Evolutionary conservation across 2,888 invertebrate species (phyloP), one percentile per base, ranked within the genome.

Genomic region (Caenorhabditis sinica): DNA sequence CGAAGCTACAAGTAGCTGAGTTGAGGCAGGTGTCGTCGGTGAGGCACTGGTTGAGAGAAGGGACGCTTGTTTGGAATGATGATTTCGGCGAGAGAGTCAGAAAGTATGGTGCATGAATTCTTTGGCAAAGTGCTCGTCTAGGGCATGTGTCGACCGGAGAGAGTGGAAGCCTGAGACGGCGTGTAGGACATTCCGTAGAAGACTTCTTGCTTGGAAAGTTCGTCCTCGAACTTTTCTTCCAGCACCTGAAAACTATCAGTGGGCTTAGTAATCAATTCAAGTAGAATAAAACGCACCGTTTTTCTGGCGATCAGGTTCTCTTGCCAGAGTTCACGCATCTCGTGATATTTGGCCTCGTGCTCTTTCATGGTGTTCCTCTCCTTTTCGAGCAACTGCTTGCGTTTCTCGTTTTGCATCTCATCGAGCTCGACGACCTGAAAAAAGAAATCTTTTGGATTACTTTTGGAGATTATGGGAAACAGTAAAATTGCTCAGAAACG

Each of bases 341-440:
- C 87, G 51, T 87, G 85, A 74, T 90, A 92, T 76, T 92, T 90
- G 43, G 81, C 74, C 73, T 92, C 92, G 66, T 90, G 92, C 71
- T 92, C 91, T 17, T 86, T 85, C 86, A 92, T 86, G 9, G 91
- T 92, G 45, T 86, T 83, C 30, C 88, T 72, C 74, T 92, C 92
- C 66, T 90, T 92, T 79, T 92, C 90, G 63, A 91, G 61, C 30
- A 92, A 82, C 83, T 91, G 89, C 74, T 90, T 89, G 20, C 90
- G 77, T 69, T 92, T 92, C 60, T 91, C 92, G 66, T 90, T 90
- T 86, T 92, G 92, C 83, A 91, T 90, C 81, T 92, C 90, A 65
- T 92, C 92, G 58, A 92, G 82, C 65, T 92, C 92, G 30, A 87
- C 85, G 45, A 90, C 86, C 89, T 89, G 75, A 4, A 65, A 65